Evolutionary conservation across 2,888 invertebrate species (phyloP).

Genomic region (Apamea anceps): DNA sequence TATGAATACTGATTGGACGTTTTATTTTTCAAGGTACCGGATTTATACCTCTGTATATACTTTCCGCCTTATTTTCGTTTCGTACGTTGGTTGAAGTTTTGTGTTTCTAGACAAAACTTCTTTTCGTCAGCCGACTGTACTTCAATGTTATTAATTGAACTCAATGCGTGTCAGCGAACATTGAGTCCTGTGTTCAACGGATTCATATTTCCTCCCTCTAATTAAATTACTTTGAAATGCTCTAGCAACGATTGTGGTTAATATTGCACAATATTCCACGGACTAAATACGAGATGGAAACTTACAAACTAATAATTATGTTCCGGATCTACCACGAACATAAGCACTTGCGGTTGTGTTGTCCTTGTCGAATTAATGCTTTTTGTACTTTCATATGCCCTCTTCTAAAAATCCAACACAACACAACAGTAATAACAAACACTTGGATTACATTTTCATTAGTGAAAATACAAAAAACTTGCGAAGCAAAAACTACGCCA

Average conservation of each 20-base stretch:
- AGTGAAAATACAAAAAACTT: background rate
- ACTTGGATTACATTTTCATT: background rate
- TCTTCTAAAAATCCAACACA: background rate
- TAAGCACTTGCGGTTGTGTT: too few relatives aligned
- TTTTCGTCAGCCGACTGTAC: background rate
- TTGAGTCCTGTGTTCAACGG: constrained; percentile 3
- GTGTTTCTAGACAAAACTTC: background rate
- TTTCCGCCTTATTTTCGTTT: background rate
- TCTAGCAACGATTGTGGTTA: background rate
- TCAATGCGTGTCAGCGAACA: background rate
- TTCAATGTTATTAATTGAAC: constrained; percentile 1
- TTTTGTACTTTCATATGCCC: background rate
- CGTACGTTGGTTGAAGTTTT: background rate
- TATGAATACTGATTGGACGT: too few relatives aligned
- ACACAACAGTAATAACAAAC: too few relatives aligned
- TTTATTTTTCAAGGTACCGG: too few relatives aligned
- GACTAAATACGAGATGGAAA: background rate
- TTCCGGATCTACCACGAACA: too few relatives aligned
- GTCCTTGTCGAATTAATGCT: background rate
- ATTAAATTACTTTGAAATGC: constrained; percentile 14
- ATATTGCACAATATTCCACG: background rate
- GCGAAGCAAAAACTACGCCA: background rate
- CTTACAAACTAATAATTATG: background rate
- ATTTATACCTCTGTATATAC: background rate
- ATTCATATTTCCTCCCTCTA: constrained; percentile 15